Conservation (phyloP, 1,140 invertebrate species). For the Drosophila equinoxialis region DNA sequence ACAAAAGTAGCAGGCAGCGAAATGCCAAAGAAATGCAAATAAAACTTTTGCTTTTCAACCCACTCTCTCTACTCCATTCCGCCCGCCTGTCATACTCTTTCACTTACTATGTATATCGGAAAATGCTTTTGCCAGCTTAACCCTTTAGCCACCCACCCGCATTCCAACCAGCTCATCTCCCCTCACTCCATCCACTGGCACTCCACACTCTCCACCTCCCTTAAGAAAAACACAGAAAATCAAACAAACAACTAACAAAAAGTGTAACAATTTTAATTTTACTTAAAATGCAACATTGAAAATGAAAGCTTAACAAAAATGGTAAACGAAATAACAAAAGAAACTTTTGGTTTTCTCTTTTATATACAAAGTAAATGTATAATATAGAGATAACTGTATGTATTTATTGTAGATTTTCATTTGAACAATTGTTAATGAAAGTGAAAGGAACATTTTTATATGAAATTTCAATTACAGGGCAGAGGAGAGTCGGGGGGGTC, state of each 20-base stretch:
- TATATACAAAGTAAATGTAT: not conserved
- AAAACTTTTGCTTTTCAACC: slow-evolving; percentile 63
- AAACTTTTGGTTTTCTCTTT: not conserved
- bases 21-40: slow-evolving; percentile 76
- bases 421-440: too few relatives aligned
- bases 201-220: not conserved
- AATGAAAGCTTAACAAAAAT: slow-evolving; percentile 36
- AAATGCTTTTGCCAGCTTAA: slow-evolving; percentile 11
- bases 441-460: too few relatives aligned
- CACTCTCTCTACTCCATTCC: not conserved
- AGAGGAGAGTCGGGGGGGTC: too few relatives aligned
- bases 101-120: slow-evolving; percentile 26
- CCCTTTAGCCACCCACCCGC: not conserved
- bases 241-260: slow-evolving; percentile 25
- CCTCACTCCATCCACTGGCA: not conserved
- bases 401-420: too few relatives aligned
- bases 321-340: not conserved
- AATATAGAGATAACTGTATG: too few relatives aligned
- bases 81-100: slow-evolving; percentile 1
- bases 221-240: slow-evolving; percentile 3
- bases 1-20: slow-evolving; percentile 51
- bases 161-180: not conserved
- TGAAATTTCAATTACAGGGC: too few relatives aligned
- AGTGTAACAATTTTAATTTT: slow-evolving; percentile 59
- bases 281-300: slow-evolving; percentile 48